Percentiles rank a stretch among this genome's conserved stretches.
Evolutionary conservation across 2,888 invertebrate species (phyloP).

Genomic region (Drosophila colorata): DNA sequence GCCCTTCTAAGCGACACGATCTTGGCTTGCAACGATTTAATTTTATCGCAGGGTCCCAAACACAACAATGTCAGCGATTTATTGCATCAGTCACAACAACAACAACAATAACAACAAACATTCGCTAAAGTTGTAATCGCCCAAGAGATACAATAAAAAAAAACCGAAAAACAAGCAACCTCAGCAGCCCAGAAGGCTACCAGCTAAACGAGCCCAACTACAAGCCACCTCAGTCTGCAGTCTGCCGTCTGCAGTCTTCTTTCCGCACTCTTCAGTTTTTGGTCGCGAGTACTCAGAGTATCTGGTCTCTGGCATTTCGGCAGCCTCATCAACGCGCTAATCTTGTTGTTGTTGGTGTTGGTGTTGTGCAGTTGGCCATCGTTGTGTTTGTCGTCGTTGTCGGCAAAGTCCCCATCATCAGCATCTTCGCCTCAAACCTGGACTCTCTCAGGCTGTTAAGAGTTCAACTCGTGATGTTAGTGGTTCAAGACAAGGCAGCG

Average conservation of each 20-base stretch:
- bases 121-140: slow-evolving; percentile 69
- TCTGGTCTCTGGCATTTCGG: slow-evolving; percentile 57
- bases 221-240: slow-evolving; percentile 28
- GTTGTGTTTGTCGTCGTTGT: slow-evolving; percentile 42
- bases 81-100: slow-evolving; percentile 65
- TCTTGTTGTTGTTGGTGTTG: slow-evolving; percentile 54
- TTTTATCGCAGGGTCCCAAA: slow-evolving; percentile 65
- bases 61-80: slow-evolving; percentile 71
- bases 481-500: slow-evolving; percentile 75
- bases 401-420: slow-evolving; percentile 68
- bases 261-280: slow-evolving; percentile 12
- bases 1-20: slow-evolving; percentile 52
- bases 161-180: slow-evolving; percentile 67
- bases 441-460: slow-evolving; percentile 78
- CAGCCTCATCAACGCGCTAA: slow-evolving; percentile 73
- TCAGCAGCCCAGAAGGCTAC: slow-evolving; percentile 68
- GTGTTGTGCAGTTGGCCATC: slow-evolving; percentile 47
- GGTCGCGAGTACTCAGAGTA: slow-evolving; percentile 17
- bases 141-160: slow-evolving; percentile 49
- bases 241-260: slow-evolving; percentile 13
- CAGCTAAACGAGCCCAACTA: slow-evolving; percentile 40
- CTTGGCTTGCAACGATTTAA: slow-evolving; percentile 65
- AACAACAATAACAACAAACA: slow-evolving; percentile 37
- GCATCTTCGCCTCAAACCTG: slow-evolving; percentile 53
- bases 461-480: slow-evolving; percentile 84